Base-by-base conservation (phyloP, 2,113 vertebrate species). In the Onychostruthus taczanowskii region DNA sequence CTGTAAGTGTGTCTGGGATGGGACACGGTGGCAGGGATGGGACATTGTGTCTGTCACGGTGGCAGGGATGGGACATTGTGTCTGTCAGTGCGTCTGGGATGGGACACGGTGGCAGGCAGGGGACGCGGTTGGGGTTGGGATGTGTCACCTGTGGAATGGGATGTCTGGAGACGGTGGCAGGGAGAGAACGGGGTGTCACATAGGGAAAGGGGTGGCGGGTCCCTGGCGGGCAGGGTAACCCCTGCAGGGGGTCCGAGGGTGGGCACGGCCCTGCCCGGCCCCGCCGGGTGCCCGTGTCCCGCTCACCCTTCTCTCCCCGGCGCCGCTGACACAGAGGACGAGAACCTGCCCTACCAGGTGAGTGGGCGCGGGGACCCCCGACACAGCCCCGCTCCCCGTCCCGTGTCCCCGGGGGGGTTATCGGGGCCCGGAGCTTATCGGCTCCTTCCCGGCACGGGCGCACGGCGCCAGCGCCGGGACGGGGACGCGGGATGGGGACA, bases 261-360 rank as follows among this genome's bases (percentile, higher is more conserved):
- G 73, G 52, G 55, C 64, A 76, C 39, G 47, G 47, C 44, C 47
- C 50, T 70, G 84, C 72, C 14, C 0, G 23, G 68, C 53, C 30
- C 85, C 0, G 0, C 5, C 6, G 44, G 35, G 28, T 37, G 61
- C 26, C 1, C 0, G 3, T 10, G 5, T 64, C 75, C 79, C 9
- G 1, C 82, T 94, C 77, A 79, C 66, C 13, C 6, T 41, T 96
- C 93, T 96, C 87, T 95, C 61, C 76, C 73, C 0, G 75, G 31
- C 0, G 31, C 89, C 6, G 73, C 73, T 1, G 18, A 55, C 58
- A 30, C 94, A 98, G 98, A 98, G 96, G 98, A 98, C 24, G 98
- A 98, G 76, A 87, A 93, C 35, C 96, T 97, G 50, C 97, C 97
- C 6, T 97, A 98, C 89, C 98, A 98, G 98, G 98, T 98, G 73